Evolutionary conservation across 1,140 invertebrate species (phyloP).

Genomic region (Diploscapter pachys): DNA sequence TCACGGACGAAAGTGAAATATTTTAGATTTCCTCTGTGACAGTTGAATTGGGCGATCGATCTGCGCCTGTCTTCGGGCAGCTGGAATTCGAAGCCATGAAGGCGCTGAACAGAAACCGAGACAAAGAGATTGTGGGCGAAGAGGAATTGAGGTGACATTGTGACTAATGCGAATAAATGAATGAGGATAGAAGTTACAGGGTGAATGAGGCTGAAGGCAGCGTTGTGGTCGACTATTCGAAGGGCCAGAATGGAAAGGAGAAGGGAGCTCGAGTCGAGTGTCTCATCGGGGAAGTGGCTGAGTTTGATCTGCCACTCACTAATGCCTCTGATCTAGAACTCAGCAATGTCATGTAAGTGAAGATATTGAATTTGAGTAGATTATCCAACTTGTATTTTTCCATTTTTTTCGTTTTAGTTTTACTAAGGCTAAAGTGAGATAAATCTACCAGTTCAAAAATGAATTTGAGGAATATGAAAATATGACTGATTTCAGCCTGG

Average conservation of each 20-base stretch:
- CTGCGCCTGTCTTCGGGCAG: neutral
- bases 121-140: constrained; percentile 12
- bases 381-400: too few species aligned
- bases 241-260: neutral
- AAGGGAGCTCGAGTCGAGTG: constrained; percentile 4
- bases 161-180: too few species aligned
- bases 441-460: too few species aligned
- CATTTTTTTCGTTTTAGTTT: too few species aligned
- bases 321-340: neutral
- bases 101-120: constrained; percentile 10
- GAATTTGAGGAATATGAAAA: neutral
- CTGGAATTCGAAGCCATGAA: constrained; percentile 15
- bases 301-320: neutral
- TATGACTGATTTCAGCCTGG: constrained; percentile 5
- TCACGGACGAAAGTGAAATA: too few species aligned
- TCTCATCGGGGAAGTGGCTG: constrained; percentile 26
- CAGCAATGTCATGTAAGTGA: neutral
- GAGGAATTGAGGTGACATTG: constrained; percentile 1
- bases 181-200: too few species aligned
- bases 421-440: too few species aligned
- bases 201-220: too few species aligned
- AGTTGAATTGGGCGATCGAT: neutral
- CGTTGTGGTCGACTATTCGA: too few species aligned
- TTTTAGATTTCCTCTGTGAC: constrained; percentile 5
- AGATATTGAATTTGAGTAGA: too few species aligned